These are phyloP conservation scores for Chlorospingus semifuscus DNA, from an alignment of 2,797 vertebrate species.

Conservation along the genomic window DNA sequence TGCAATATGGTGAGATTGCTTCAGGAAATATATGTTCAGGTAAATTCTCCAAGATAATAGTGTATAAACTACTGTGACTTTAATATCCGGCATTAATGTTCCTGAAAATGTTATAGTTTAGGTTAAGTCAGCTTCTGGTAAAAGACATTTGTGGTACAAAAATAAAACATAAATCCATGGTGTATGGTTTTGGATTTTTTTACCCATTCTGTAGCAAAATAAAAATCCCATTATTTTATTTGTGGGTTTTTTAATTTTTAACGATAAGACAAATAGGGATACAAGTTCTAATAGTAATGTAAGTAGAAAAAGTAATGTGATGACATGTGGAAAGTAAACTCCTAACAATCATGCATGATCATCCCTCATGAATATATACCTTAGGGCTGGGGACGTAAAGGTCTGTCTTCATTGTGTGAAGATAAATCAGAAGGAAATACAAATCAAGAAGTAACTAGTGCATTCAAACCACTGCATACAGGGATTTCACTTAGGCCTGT, in stretches of 20 bases:
- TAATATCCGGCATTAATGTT: slow-evolving; percentile 31
- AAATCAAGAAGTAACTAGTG: background rate
- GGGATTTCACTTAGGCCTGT: background rate
- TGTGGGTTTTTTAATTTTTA: background rate
- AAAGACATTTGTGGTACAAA: background rate
- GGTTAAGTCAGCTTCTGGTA: background rate
- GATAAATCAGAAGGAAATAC: background rate
- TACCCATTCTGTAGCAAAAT: background rate
- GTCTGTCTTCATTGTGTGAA: background rate
- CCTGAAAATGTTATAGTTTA: slow-evolving; percentile 2
- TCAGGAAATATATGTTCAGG: background rate
- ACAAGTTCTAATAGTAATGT: background rate
- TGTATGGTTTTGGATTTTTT: background rate
- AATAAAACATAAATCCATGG: background rate
- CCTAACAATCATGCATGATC: background rate
- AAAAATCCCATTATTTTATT: background rate
- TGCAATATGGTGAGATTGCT: background rate
- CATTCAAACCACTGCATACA: background rate
- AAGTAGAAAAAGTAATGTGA: background rate
- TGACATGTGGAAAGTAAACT: background rate
- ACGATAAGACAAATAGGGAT: background rate
- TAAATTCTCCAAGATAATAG: background rate
- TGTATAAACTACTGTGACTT: slow-evolving; percentile 17
- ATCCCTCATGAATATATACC: background rate
- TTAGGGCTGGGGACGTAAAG: background rate